A percentile compares a stretch with the other conserved stretches of the same genome.
Evolutionary conservation across 2,888 invertebrate species (phyloP).

Genomic region (Lobophora halterata): DNA sequence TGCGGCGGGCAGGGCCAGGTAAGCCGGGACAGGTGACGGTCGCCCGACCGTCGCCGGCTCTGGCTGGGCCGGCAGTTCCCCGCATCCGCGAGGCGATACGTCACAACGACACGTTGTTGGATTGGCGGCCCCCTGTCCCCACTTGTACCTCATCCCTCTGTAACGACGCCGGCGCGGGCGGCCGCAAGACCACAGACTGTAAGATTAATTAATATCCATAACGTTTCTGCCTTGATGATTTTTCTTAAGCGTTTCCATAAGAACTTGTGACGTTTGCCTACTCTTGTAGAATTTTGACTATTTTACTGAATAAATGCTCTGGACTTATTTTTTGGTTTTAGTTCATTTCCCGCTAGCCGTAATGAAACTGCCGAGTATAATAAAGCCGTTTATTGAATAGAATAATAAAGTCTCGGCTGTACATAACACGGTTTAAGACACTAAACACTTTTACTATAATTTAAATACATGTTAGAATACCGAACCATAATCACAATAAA

Average conservation of each 20-base stretch:
- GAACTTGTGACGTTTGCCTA: conserved; percentile 80
- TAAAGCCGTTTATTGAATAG: conserved; percentile 73
- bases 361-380: conserved; percentile 39
- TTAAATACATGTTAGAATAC: conserved; percentile 37
- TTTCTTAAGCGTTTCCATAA: conserved; percentile 73
- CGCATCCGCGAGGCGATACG: conserved; percentile 66
- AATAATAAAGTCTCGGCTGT: conserved; percentile 62
- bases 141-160: too few species aligned
- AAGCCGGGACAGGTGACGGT: conserved; percentile 55
- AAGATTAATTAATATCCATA: conserved; percentile 56
- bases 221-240: conserved; percentile 72
- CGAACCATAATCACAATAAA: conserved; percentile 49
- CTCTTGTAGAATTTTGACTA: conserved; percentile 79
- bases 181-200: too few species aligned
- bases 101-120: conserved; percentile 80
- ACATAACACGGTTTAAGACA: conserved; percentile 68
- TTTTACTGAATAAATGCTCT: conserved; percentile 79
- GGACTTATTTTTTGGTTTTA: conserved; percentile 43
- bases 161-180: too few species aligned
- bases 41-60: conserved; percentile 42
- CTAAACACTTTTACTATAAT: conserved; percentile 46
- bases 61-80: conserved; percentile 82
- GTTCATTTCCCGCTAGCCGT: conserved; percentile 15
- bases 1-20: conserved; percentile 40
- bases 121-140: conserved; percentile 79